phyloP scores from a whole-genome alignment of 2,888 invertebrate species.

The Thymelicus acteon region DNA sequence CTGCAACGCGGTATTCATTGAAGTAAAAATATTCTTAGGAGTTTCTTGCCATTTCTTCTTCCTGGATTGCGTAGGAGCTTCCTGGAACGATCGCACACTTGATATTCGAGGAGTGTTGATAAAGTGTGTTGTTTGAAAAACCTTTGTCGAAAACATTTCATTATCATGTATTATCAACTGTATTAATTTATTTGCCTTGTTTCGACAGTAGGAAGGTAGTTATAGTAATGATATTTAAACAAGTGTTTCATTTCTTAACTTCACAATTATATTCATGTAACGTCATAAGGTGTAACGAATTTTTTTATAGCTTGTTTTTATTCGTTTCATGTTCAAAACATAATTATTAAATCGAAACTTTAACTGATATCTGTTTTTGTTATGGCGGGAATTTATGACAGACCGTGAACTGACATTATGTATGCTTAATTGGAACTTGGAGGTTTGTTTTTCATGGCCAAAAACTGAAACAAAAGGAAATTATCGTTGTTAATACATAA shows the following conservation, averaged over 20 bases:
- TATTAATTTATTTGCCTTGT: not conserved
- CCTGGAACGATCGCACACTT: too few species aligned
- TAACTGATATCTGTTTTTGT: not conserved
- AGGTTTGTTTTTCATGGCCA: too few species aligned
- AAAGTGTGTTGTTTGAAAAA: too few species aligned
- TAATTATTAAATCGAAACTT: not conserved
- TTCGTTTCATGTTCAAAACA: not conserved
- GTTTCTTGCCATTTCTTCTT: too few species aligned
- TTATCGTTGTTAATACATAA: not conserved
- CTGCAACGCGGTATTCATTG: too few species aligned
- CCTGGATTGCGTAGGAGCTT: too few species aligned
- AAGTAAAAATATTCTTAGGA: too few species aligned
- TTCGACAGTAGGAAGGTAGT: not conserved
- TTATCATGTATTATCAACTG: too few species aligned
- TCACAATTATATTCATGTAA: not conserved
- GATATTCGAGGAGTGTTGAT: too few species aligned
- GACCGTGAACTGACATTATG: too few species aligned
- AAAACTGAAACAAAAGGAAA: not conserved
- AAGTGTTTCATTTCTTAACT: not conserved
- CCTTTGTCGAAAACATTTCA: too few species aligned
- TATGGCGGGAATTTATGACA: not conserved
- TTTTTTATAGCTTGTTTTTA: not conserved
- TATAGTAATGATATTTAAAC: not conserved
- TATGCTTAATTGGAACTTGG: too few species aligned
- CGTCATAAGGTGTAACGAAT: constrained; percentile 3